Base-by-base conservation (phyloP, 2,113 vertebrate species). In the Malurus melanocephalus region DNA sequence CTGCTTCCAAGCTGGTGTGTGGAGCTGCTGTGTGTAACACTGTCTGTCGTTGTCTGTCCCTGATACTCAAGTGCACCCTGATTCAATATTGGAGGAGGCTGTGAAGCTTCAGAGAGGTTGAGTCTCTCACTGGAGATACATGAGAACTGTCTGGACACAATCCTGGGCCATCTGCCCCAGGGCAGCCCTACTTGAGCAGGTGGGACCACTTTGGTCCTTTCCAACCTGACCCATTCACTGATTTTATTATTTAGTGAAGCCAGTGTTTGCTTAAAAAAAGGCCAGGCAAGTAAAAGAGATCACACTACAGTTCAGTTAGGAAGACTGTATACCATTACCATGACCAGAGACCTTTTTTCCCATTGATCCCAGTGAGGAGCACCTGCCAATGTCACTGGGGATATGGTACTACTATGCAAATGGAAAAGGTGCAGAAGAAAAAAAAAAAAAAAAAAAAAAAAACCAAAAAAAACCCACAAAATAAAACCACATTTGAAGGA, bases 321-420 rank as follows among this genome's bases (percentile, higher is more conserved):
- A 32, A 52, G 45, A 53, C 57, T 57, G 4, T 30, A 4, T 51
- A 55, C 16, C 0, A 0, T 38, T 49, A 61, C 20, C 0, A 0
- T 59, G 62, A 67, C n/a, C 10, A 4, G 73, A 13, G 24, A 49
- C 9, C 4, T 16, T 77, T 57, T 3, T 5, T 7, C 18, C 8
- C 20, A 38, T 22, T 62, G 60, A 53, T 38, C 16, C 5, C 2
- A 6, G 35, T 12, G 22, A 60, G 2, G 3, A 45, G 6, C 38
- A 71, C n/a, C 35, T 84, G 32, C 6, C 40, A 32, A 14, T 26
- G 40, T 38, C 69, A 30, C 11, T 28, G 20, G 40, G 42, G 84
- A 55, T 11, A 10, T 4, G 4, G 42, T 38, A 64, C 13, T 17
- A 2, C 56, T 28, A 27, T 8, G 30, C 24, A 76, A 75, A 17